phyloP scores from a whole-genome alignment of 2,888 invertebrate species.

The Cosmia pyralina region DNA sequence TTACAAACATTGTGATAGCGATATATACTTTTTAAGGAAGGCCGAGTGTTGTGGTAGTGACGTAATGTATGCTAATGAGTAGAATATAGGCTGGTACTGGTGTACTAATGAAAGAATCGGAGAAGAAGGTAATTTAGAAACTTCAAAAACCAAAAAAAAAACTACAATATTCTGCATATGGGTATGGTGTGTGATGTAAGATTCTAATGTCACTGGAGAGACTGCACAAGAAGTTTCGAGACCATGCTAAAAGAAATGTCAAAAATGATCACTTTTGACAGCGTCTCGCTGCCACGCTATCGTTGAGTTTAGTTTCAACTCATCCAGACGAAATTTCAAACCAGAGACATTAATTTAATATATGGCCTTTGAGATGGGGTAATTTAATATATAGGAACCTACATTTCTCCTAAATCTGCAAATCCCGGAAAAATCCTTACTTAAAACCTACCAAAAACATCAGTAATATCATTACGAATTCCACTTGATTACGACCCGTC shows the following conservation, averaged over 20 bases:
- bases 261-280: not conserved
- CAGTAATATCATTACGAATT: constrained; percentile 26
- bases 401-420: not conserved
- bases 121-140: too few species aligned
- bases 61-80: not conserved
- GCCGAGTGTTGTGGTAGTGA: constrained; percentile 1
- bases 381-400: too few species aligned
- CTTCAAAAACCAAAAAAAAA: too few species aligned
- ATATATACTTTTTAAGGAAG: constrained; percentile 19
- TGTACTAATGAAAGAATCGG: not conserved
- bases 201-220: not conserved
- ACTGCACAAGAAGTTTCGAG: not conserved
- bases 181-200: not conserved
- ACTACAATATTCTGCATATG: too few species aligned
- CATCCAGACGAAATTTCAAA: not conserved
- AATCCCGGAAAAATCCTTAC: not conserved
- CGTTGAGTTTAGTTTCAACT: not conserved
- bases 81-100: not conserved
- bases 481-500: constrained; percentile 47
- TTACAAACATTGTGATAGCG: constrained; percentile 46
- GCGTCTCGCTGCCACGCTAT: not conserved
- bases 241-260: not conserved
- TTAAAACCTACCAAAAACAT: constrained; percentile 6
- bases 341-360: not conserved
- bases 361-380: too few species aligned